These are phyloP conservation scores for Biston stratarius DNA, from an alignment of 2,888 invertebrate species.

Conservation along the genomic window DNA sequence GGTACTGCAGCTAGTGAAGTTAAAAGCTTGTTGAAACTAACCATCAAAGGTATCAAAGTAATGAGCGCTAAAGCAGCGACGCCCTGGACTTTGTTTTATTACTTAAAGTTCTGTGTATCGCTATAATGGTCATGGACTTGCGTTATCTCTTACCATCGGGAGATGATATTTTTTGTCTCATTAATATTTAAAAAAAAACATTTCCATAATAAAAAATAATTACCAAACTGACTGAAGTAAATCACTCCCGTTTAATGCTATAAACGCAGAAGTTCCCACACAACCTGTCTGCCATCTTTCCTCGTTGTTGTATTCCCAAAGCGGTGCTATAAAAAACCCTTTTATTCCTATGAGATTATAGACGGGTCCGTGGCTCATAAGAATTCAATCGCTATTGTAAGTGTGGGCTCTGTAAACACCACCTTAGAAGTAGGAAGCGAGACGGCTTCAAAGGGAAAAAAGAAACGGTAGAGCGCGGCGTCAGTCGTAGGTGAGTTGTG, in stretches of 20 bases:
- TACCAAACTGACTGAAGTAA: neutral
- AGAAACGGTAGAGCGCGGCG: neutral
- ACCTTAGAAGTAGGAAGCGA: conserved; percentile 25
- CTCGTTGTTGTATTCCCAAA: conserved; percentile 23
- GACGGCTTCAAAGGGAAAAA: conserved; percentile 8
- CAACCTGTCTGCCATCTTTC: conserved; percentile 8
- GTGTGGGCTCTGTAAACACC: conserved; percentile 28
- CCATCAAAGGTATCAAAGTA: too few relatives aligned
- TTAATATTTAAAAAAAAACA: too few relatives aligned
- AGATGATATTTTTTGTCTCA: too few relatives aligned
- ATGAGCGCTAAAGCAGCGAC: too few relatives aligned
- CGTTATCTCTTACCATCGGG: too few relatives aligned
- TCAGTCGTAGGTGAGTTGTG: conserved; percentile 1
- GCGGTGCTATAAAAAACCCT: conserved; percentile 25
- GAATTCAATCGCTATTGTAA: conserved; percentile 38
- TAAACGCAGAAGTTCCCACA: neutral
- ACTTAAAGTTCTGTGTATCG: too few relatives aligned
- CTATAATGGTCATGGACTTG: too few relatives aligned
- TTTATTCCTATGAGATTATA: conserved; percentile 28
- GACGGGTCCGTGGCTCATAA: conserved; percentile 30
- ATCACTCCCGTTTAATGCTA: neutral
- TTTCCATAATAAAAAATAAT: too few relatives aligned
- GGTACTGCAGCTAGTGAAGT: too few relatives aligned
- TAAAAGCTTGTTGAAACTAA: too few relatives aligned
- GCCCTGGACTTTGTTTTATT: too few relatives aligned